Base-by-base conservation (phyloP, 2,113 vertebrate species). In the Forbesichthys papilliferus region DNA sequence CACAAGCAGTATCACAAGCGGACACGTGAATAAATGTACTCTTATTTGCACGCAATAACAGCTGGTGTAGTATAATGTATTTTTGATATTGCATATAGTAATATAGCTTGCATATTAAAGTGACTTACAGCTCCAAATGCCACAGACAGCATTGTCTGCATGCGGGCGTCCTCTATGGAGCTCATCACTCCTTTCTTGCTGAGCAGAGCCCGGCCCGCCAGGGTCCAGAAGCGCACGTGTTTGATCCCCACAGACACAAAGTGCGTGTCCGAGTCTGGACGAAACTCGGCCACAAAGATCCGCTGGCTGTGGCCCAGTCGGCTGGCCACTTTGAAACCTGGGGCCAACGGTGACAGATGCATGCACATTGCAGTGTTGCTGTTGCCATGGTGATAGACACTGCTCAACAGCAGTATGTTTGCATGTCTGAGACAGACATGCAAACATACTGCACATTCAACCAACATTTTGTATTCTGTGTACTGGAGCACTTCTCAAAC, bases 231-330 rank as follows among this genome's bases (percentile, higher is more conserved):
- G 59, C 94, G 95, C 61, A 99, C 96, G 0, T 99, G 96, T 33
- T 97, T 98, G n/a, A 99, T 94, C 62, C 98, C 98, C 86, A 98
- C 97, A 3, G 97, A 98, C 84, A 99, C 97, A 91, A 99, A 98
- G 90, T 96, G 95, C 3, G 95, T 98, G 79, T 99, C 98, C 0
- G 98, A 99, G 87, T 99, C 98, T 0, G 98, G 97, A 4, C 98
- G 92, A 87, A 99, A 99, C 87, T 99, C 98, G 3, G 96, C 96
- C 90, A 98, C 97, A 89, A 99, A 99, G 87, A 99, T 97, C 68
- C 98, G 94, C 78, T 98, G 95, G 68, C 91, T 95, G 82, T 99
- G 98, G 68, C 96, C 97, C 11, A 93, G 90, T 79, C 92, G 90
- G 84, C 94, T 96, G 82, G 96, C 96, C 82, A 99, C 93, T 94